Base-by-base conservation (phyloP, 2,113 vertebrate species). In the Motacilla tschutschensis region DNA sequence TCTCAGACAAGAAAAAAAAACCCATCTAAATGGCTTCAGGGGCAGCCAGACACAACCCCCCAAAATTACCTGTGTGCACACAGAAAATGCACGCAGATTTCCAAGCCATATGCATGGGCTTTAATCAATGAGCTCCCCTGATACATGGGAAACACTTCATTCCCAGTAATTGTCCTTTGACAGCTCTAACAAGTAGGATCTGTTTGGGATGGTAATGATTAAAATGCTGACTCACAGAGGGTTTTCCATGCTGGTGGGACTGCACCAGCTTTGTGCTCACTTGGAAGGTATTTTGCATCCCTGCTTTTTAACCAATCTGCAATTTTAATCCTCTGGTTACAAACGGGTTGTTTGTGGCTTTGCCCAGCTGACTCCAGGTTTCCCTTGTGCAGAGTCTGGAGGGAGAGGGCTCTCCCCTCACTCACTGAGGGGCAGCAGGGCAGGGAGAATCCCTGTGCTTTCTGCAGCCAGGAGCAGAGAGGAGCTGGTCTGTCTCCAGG, bases 251-350 rank as follows among this genome's bases (percentile, higher is more conserved):
- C 83, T 89, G 91, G 87, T 60, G 8, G 85, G 64, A 53, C 79
- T 79, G 26, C 79, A 71, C 62, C 77, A 75, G 59, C 63, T 87
- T 89, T 85, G 75, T 64, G 89, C 89, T 95, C 93, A 94, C 92
- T 92, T 93, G 94, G 80, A 87, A 73, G 86, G 69, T 90, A 95
- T 96, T 95, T 95, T 88, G 85, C 91, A 93, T 96, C 92, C 85
- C 94, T 94, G 89, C 86, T 90, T 94, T 92, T 85, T 66, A 66
- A 92, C 91, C 84, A 57, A 89, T 48, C 75, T 87, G 83, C 92
- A 91, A 88, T 91, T 94, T 92, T 95, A 93, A 93, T 93, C 90
- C 88, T 76, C 79, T 50, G 26, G 48, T 91, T 94, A 64, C 89
- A 90, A 94, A 91, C 41, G 88, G 53, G 79, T 62, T 85, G 65